These are phyloP conservation scores for Luperina testacea DNA, from an alignment of 2,888 invertebrate genomes.

Conservation along the genomic window DNA sequence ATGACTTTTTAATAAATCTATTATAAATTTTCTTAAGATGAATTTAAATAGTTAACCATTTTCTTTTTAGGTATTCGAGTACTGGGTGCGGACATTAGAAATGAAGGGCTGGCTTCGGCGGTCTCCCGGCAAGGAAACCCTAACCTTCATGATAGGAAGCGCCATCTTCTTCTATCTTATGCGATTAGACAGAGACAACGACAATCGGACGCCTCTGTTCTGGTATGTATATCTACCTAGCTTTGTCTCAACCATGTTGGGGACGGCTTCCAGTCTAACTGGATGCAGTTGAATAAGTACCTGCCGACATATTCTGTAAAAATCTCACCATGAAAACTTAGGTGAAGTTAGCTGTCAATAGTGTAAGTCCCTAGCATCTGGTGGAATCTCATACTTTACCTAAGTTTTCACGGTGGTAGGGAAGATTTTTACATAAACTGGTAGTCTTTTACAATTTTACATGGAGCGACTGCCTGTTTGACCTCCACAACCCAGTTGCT, in stretches of 20 bases:
- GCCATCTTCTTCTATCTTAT: constrained; percentile 88
- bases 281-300: too few relatives aligned
- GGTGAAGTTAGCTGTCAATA: background rate
- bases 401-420: background rate
- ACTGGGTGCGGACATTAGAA: constrained; percentile 87
- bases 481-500: too few relatives aligned
- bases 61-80: constrained; percentile 84
- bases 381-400: background rate
- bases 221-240: constrained; percentile 76
- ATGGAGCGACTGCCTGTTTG: background rate
- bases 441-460: too few relatives aligned
- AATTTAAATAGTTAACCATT: background rate
- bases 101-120: constrained; percentile 87
- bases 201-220: constrained; percentile 84
- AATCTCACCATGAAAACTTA: background rate
- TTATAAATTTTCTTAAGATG: background rate
- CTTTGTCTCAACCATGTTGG: too few relatives aligned
- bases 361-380: background rate
- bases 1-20: background rate
- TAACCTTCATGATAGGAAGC: constrained; percentile 87
- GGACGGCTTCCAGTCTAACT: background rate
- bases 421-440: background rate
- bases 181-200: constrained; percentile 84
- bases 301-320: background rate
- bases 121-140: constrained; percentile 83